Conservation (phyloP, 2,888 invertebrate genomes). For the Ephialtes manifestator region DNA sequence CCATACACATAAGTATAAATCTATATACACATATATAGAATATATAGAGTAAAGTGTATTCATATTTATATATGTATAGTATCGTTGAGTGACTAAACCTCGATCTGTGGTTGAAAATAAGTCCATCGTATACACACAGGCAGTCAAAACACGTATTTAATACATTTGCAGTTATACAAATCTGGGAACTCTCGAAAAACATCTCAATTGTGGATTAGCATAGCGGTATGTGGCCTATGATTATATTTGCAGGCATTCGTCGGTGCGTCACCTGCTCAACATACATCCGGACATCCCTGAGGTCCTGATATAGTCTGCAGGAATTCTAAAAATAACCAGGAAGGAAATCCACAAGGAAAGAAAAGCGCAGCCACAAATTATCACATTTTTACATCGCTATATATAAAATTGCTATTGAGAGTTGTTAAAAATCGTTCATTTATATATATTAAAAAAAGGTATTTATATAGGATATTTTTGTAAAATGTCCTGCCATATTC, state of each 20-base stretch:
- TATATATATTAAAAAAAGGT: no score
- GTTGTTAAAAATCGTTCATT: neutral
- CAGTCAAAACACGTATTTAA: neutral
- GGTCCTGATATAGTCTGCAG: neutral
- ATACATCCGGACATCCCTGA: neutral
- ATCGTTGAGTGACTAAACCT: constrained; percentile 1
- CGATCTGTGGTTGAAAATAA: constrained; percentile 16
- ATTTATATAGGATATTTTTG: no score
- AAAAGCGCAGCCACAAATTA: neutral
- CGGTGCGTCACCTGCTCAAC: constrained; percentile 5
- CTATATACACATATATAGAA: neutral
- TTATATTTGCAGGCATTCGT: neutral
- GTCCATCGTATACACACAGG: neutral
- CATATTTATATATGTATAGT: neutral
- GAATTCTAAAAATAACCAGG: neutral
- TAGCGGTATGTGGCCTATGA: neutral
- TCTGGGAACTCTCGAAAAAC: constrained; percentile 3
- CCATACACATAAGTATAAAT: neutral
- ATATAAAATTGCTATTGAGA: neutral
- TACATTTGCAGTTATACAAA: neutral
- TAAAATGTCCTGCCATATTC: no score
- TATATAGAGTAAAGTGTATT: neutral
- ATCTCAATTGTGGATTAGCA: constrained; percentile 1
- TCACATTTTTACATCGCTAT: no score
- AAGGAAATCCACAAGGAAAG: neutral